A percentile compares a stretch with the other conserved stretches of the same genome.
These are phyloP conservation scores for Datnioides undecimradiatus DNA, from an alignment of 2,113 vertebrate genomes.

Conservation along the genomic window DNA sequence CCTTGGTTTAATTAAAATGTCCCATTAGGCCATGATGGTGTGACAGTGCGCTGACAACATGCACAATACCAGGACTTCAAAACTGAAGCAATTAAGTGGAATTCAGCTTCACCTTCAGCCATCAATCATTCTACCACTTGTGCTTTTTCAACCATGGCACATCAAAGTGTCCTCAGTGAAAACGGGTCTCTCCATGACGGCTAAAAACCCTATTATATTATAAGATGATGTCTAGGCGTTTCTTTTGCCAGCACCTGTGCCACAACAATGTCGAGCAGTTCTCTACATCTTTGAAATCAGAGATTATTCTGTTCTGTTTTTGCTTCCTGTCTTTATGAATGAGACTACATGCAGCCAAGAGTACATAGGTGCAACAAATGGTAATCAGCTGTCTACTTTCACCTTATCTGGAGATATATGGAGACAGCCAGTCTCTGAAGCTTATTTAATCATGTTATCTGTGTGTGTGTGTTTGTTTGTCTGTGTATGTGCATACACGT, in stretches of 20 bases:
- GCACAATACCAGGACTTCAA: background rate
- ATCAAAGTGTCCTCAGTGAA: background rate
- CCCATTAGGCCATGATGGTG: background rate
- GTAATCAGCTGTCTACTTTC: background rate
- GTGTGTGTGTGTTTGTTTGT: constrained; percentile 15
- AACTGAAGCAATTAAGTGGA: background rate
- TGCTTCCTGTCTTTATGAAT: background rate
- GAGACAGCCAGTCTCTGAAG: constrained; percentile 56
- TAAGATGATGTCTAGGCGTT: background rate
- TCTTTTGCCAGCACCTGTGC: background rate
- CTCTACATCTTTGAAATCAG: constrained; percentile 7
- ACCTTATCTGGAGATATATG: constrained; percentile 41
- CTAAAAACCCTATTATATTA: background rate
- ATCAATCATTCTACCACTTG: background rate
- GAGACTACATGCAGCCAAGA: constrained; percentile 20
- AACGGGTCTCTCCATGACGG: background rate
- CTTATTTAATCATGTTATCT: constrained; percentile 63
- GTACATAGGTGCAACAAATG: constrained; percentile 30
- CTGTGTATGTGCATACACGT: background rate
- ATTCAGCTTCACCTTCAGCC: too few species aligned
- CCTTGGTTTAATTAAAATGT: background rate
- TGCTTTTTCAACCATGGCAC: background rate
- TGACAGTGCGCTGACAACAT: background rate
- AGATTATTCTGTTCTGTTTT: background rate
- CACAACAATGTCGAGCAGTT: background rate